Evolutionary conservation across 2,888 invertebrate genomes (phyloP), one percentile per base, ranked within the genome.

Genomic region (Watsonalla cultraria): DNA sequence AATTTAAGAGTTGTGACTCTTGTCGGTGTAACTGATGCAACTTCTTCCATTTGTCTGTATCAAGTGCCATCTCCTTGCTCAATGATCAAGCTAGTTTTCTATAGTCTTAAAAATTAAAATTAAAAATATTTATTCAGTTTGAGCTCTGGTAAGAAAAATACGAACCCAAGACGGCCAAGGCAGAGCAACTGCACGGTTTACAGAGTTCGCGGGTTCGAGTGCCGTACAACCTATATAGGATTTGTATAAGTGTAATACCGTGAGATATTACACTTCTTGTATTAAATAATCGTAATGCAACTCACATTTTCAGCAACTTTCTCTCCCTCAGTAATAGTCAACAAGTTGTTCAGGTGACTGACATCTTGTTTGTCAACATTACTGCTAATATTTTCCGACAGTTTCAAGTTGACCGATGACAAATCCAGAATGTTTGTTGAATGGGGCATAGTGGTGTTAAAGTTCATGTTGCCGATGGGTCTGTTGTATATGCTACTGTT

Each of bases 381-480:
- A 68, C 84, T 85, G 71, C 82, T 80, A 5, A 95, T 81, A 64
- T 92, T 92, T 70, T 94, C 93, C 0, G 93, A 92, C 45, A 95
- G 78, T 63, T 93, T 92, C 65, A 92, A 82, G 76, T 93, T 94
- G 0, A 92, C 91, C 46, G 92, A 88, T 5, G 93, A 83, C 65
- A 95, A 79, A 67, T 95, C 95, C 45, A 94, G 74, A 54, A 94
- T 91, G 76, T 93, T 94, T 33, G 92, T 91, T 15, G 92, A 92
- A 68, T 92, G 82, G 49, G 91, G 82, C 65, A 84, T 71, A 57
- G 87, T 82, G 51, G 87, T 72, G 68, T 83, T 81, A 71, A 92
- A 79, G 73, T 90, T 78, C 70, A 92, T 80, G 83, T 93, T 87
- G 0, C 91, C 91, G 51, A 91, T 90, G 0, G 90, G 84, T 45